Conservation (phyloP, 1,140 invertebrate genomes). For the Aradophagus sp. region DNA sequence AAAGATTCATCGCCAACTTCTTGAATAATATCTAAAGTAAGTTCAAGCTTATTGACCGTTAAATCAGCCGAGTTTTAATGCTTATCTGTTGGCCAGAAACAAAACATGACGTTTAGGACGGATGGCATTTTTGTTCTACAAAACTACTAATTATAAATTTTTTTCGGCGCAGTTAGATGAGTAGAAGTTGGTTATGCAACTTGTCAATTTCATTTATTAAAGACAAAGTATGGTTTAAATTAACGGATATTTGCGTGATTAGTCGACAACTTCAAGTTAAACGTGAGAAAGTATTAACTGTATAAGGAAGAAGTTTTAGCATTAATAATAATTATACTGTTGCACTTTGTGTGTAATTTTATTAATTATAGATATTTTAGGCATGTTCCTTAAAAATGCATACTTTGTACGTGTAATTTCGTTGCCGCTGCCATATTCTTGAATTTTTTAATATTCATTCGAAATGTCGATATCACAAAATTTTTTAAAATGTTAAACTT, state of each 20-base stretch:
- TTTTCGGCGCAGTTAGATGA: conserved; percentile 1
- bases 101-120: conserved; percentile 60
- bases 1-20: conserved; percentile 60
- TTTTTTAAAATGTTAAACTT: too few relatives aligned
- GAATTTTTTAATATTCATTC: too few relatives aligned
- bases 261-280: conserved; percentile 26
- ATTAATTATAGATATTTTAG: too few relatives aligned
- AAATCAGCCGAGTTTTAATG: conserved; percentile 67
- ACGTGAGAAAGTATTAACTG: conserved; percentile 15
- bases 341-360: too few relatives aligned
- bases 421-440: too few relatives aligned
- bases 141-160: conserved; percentile 36
- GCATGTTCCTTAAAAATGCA: too few relatives aligned
- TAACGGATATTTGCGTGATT: conserved; percentile 24
- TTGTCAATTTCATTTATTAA: conserved; percentile 44
- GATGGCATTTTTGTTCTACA: conserved; percentile 18
- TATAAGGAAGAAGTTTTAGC: background rate
- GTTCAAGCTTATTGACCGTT: conserved; percentile 62
- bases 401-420: too few relatives aligned
- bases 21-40: conserved; percentile 62
- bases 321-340: too few relatives aligned
- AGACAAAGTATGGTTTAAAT: conserved; percentile 21
- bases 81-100: conserved; percentile 64
- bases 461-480: too few relatives aligned
- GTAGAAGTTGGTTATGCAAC: conserved; percentile 19